Base-by-base conservation (phyloP, 2,113 vertebrate genomes). In the Onychostoma macrolepis region DNA sequence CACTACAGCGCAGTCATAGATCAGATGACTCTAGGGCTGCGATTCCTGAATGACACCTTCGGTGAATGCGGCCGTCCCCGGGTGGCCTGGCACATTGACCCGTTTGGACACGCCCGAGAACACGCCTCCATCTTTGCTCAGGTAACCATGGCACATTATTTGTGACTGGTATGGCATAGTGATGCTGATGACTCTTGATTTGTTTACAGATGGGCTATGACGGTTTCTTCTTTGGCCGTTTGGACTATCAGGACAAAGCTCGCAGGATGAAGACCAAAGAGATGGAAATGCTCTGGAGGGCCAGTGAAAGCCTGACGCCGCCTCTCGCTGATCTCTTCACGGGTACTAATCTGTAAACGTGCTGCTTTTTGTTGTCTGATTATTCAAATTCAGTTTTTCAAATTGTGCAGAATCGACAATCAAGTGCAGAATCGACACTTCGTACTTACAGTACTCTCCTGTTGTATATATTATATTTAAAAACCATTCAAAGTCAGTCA, bases 51-150 rank as follows among this genome's bases (percentile, higher is more conserved):
- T 4, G 92, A 95, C 7, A 96, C 95, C 0, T 97, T 98, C 0
- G 97, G 97, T 4, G 26, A n/a, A 0, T 96, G 96, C 0, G 97
- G 94, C 0, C 93, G 95, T 0, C 97, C 97, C 0, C 94, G 94
- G 0, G 97, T 97, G 1, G 97, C 97, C 89, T 98, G 97, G 97
- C 97, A 98, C 92, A 97, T 98, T 6, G 97, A 99, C 92, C 97
- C 97, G 8, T 98, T 98, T 0, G 97, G 97, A 0, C 97, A 99
- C 79, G 96, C 97, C n/a, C 93, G 97, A 0, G 97, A 99, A 83
- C 96, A 98, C 85, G 97, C 97, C 6, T 97, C 96, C 2, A 92
- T 97, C 77, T 98, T 99, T n/a, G 96, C 97, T 0, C 97, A 99
- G 97, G 97, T 98, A 13, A 58, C 26, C 24, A 21, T 17, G 2